A percentile compares a stretch with the other conserved stretches of the same genome.
Evolutionary conservation across 2,113 vertebrate species (phyloP).

Genomic region (Silurus asotus): DNA sequence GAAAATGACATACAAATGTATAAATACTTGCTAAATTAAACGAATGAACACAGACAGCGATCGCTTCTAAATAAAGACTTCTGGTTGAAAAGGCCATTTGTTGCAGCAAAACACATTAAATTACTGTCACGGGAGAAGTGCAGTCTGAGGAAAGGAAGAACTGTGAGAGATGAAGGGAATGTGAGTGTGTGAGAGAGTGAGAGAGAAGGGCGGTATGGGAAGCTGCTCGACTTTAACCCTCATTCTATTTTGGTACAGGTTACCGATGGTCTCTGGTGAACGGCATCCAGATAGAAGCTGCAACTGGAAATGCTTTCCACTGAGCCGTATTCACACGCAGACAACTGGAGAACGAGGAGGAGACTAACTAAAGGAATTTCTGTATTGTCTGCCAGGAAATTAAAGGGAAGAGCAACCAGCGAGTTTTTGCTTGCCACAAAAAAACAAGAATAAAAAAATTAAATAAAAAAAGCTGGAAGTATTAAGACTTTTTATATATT

Average conservation of each 20-base stretch:
- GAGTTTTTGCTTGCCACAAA: not conserved
- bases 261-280: conserved; percentile 36
- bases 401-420: conserved; percentile 27
- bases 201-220: not conserved
- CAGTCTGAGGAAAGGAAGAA: conserved; percentile 2
- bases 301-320: conserved; percentile 56
- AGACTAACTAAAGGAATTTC: conserved; percentile 33
- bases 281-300: conserved; percentile 43
- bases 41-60: not conserved
- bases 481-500: too few relatives aligned
- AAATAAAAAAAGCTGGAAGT: too few relatives aligned
- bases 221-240: conserved; percentile 14
- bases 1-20: not conserved
- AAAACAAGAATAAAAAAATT: too few relatives aligned
- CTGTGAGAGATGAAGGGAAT: not conserved
- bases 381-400: conserved; percentile 19
- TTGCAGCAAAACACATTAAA: conserved; percentile 4
- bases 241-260: conserved; percentile 19
- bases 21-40: not conserved
- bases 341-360: not conserved
- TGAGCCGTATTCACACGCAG: conserved; percentile 13
- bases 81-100: not conserved
- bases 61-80: not conserved
- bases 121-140: conserved; percentile 10
- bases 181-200: not conserved